phyloP scores from a whole-genome alignment of 92 coral and sea anemone species.

The Umimayanthus kanabou region DNA sequence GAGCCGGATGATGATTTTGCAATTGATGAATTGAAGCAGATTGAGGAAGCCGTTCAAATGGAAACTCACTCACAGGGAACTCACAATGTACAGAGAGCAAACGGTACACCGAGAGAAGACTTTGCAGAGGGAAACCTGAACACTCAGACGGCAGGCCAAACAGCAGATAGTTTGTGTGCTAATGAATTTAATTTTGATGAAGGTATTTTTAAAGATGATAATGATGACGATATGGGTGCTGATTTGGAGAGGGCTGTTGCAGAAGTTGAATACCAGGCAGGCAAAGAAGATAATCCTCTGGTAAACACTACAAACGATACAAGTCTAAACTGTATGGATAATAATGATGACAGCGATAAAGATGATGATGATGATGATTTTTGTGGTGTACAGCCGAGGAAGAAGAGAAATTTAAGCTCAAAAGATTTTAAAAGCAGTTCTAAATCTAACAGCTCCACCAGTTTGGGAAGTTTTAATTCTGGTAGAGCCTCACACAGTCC shows the following conservation, averaged over 20 bases:
- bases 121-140: neutral
- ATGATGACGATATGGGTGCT: constrained; percentile 40
- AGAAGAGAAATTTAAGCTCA: constrained; percentile 11
- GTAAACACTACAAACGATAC: neutral
- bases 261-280: constrained; percentile 23
- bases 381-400: neutral
- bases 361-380: constrained; percentile 41
- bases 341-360: constrained; percentile 35
- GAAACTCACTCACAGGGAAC: constrained; percentile 16
- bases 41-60: constrained; percentile 46
- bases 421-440: neutral
- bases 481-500: neutral
- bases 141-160: neutral
- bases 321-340: neutral
- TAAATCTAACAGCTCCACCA: neutral
- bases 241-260: constrained; percentile 22
- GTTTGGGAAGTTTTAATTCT: neutral
- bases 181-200: constrained; percentile 43
- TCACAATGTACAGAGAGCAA: neutral
- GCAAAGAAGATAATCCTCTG: neutral
- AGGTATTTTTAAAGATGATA: constrained; percentile 34
- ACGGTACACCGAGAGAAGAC: neutral
- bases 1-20: constrained; percentile 68
- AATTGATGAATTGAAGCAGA: constrained; percentile 67
- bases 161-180: neutral